Percentiles rank a stretch among this genome's conserved stretches.
phyloP scores from a whole-genome alignment of 2,888 invertebrate species.

The Catocala sponsa region DNA sequence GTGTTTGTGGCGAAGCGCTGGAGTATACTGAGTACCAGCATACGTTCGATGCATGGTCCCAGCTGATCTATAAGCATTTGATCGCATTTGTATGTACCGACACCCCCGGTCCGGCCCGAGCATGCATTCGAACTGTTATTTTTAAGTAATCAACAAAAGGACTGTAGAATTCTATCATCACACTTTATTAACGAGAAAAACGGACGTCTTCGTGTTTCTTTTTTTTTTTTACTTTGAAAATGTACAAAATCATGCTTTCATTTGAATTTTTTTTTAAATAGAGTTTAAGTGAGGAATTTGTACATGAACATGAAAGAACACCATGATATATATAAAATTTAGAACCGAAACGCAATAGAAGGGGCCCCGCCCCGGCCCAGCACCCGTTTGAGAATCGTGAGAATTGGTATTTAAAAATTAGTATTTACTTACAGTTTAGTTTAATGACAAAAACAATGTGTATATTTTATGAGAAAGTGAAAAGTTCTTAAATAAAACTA shows the following conservation, averaged over 20 bases:
- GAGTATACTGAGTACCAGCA: constrained; percentile 53
- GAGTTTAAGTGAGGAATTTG: constrained; percentile 83
- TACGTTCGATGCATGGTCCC: constrained; percentile 50
- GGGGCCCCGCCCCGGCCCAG: constrained; percentile 60
- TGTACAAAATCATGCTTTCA: constrained; percentile 87
- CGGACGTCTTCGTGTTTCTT: constrained; percentile 72
- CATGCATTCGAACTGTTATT: constrained; percentile 75
- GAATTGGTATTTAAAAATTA: constrained; percentile 87
- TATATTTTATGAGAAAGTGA: constrained; percentile 88
- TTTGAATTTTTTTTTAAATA: constrained; percentile 84
- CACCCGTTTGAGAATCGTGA: constrained; percentile 77
- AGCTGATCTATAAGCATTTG: constrained; percentile 68
- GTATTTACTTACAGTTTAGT: constrained; percentile 88
- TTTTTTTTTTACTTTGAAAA: constrained; percentile 80
- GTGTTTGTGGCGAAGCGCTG: constrained; percentile 52
- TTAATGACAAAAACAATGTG: constrained; percentile 88
- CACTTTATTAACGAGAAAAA: constrained; percentile 79
- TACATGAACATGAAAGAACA: constrained; percentile 81
- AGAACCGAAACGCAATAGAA: constrained; percentile 66
- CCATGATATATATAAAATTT: constrained; percentile 59
- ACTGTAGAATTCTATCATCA: constrained; percentile 87
- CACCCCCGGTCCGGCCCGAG: constrained; percentile 37
- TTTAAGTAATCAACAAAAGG: constrained; percentile 81
- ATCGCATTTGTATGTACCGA: constrained; percentile 67
- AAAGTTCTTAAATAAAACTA: constrained; percentile 88